phyloP scores from a whole-genome alignment of 2,888 invertebrate genomes.

The Philopedon plagiatum region DNA sequence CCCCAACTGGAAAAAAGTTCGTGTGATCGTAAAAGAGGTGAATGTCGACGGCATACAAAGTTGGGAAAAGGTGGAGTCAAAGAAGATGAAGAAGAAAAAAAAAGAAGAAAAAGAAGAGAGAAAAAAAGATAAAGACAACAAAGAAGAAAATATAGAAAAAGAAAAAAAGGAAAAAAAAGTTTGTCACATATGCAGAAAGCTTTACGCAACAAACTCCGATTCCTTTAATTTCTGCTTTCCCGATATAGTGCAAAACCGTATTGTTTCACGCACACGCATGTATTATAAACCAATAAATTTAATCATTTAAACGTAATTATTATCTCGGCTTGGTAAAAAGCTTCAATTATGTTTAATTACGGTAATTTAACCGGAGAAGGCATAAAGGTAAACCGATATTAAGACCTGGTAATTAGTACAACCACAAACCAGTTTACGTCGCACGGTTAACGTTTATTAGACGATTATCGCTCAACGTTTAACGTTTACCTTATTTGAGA shows the following conservation, averaged over 20 bases:
- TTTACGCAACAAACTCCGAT: too few relatives aligned
- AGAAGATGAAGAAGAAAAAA: too few relatives aligned
- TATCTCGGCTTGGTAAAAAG: slow-evolving; percentile 48
- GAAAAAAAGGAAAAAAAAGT: too few relatives aligned
- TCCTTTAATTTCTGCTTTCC: not conserved
- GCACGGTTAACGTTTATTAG: not conserved
- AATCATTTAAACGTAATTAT: slow-evolving; percentile 48
- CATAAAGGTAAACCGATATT: slow-evolving; percentile 52
- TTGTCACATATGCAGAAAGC: too few relatives aligned
- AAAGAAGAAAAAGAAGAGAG: too few relatives aligned
- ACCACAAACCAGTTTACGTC: slow-evolving; percentile 45
- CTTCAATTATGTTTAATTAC: slow-evolving; percentile 51
- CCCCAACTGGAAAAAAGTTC: too few relatives aligned
- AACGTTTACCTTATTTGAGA: not conserved
- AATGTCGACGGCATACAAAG: too few relatives aligned
- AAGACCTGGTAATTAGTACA: slow-evolving; percentile 51
- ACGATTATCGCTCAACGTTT: not conserved
- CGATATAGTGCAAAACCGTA: not conserved
- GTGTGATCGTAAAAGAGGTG: too few relatives aligned
- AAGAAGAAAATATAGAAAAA: too few relatives aligned
- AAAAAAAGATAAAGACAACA: too few relatives aligned
- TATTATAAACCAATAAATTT: slow-evolving; percentile 40
- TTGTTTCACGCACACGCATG: slow-evolving; percentile 9
- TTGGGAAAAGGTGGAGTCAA: too few relatives aligned
- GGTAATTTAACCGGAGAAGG: slow-evolving; percentile 49